These are phyloP conservation scores for Lymantria dispar DNA, from an alignment of 2,888 invertebrate species.

Conservation along the genomic window DNA sequence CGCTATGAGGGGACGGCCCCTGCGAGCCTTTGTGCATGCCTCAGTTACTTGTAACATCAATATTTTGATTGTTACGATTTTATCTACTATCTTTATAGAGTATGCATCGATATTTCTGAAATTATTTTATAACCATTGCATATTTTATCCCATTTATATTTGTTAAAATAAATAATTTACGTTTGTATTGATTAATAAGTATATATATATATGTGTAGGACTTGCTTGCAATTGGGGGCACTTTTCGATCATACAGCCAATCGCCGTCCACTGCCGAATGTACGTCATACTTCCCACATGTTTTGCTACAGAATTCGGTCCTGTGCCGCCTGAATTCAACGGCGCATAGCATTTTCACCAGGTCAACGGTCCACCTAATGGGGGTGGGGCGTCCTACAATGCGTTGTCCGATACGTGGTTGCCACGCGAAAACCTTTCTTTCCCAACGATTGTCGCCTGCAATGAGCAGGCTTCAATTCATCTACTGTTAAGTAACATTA, in stretches of 20 bases:
- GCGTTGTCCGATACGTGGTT: too few relatives aligned
- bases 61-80: constrained; percentile 42
- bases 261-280: neutral
- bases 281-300: neutral
- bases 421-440: too few relatives aligned
- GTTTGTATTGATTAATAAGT: neutral
- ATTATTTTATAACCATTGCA: neutral
- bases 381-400: too few relatives aligned
- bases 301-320: too few relatives aligned
- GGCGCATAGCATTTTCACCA: too few relatives aligned
- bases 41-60: constrained; percentile 30
- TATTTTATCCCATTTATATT: neutral
- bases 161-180: neutral
- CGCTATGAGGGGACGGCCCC: constrained; percentile 43
- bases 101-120: neutral
- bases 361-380: too few relatives aligned
- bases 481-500: too few relatives aligned
- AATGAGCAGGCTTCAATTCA: too few relatives aligned
- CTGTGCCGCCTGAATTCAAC: too few relatives aligned
- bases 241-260: too few relatives aligned
- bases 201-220: neutral
- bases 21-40: constrained; percentile 39
- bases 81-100: constrained; percentile 8
- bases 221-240: too few relatives aligned
- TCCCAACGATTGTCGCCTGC: neutral